Evolutionary conservation across 2,888 invertebrate species (phyloP), one percentile per base, ranked within the genome.

Genomic region (Gymnosoma rotundatum): DNA sequence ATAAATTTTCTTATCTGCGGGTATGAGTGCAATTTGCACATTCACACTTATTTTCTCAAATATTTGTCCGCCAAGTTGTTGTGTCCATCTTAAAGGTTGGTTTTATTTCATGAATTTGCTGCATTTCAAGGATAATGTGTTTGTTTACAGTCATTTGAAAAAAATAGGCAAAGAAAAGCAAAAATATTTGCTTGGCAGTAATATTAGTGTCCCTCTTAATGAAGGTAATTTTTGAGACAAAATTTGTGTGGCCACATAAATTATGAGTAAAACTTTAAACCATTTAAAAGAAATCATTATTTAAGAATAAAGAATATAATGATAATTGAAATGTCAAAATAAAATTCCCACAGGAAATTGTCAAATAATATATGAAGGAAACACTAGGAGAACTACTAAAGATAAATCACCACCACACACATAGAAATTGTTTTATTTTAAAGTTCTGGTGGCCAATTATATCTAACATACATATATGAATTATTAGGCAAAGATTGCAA

Each of bases 251-350:
- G 73, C 78, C 81, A 78, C 74, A 78, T 64, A 81, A 56, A 84
- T 50, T 66, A 70, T 42, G 18, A 25, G 42, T 42, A 79, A 73
- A 54, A 25, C 5, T 16, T 64, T 16, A 42, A 58, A 38, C 63
- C 16, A 36, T 58, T 38, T 54, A 56, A 36, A 72, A 64, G 54
- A 64, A n/a, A 45, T 54, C 8, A 9, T 63, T 67, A 0, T 48
- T 21, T 14, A 12, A 42, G 50, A 20, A 32, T 6, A 32, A 32
- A 32, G 7, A 70, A 81, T 58, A 80, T 52, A 20, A 16, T 64
- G 64, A 78, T 84, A 84, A 84, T 81, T 84, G 84, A 84, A 81
- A 81, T 81, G 84, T 84, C 84, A 84, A 84, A 81, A 84, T 74
- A 74, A 61, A 74, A 84, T 66, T 78, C 84, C 84, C 78, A 84